A percentile compares a stretch with the other conserved stretches of the same genome.
Evolutionary conservation across 2,888 invertebrate genomes (phyloP).

Genomic region (Leptinotarsa juncta): DNA sequence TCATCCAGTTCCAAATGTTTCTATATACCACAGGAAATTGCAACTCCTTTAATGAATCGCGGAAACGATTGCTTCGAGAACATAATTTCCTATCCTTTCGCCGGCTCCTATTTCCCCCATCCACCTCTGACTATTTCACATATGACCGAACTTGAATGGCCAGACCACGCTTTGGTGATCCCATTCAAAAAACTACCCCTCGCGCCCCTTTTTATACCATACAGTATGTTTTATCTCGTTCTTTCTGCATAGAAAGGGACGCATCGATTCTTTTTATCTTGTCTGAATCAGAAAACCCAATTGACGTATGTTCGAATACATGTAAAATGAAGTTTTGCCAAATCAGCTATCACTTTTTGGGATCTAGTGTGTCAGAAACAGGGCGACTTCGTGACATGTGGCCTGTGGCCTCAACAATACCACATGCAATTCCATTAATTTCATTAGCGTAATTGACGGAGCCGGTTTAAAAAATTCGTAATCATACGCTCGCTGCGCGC

Average conservation of each 20-base stretch:
- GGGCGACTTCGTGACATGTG: conserved; percentile 55
- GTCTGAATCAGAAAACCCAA: conserved; percentile 26
- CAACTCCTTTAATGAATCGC: conserved; percentile 11
- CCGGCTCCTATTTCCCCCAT: conserved; percentile 35
- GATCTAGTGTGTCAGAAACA: conserved; percentile 55
- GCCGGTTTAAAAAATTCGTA: conserved; percentile 24
- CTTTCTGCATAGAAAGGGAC: conserved; percentile 30
- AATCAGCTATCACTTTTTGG: conserved; percentile 56
- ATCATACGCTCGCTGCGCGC: conserved; percentile 24
- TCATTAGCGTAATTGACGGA: conserved; percentile 55
- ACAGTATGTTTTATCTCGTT: conserved; percentile 34
- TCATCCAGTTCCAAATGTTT: background rate
- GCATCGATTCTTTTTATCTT: conserved; percentile 35
- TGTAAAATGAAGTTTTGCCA: conserved; percentile 41
- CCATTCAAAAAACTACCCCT: conserved; percentile 67
- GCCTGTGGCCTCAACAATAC: conserved; percentile 58
- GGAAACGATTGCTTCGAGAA: conserved; percentile 13
- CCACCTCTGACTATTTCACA: conserved; percentile 71
- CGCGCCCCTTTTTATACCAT: conserved; percentile 54
- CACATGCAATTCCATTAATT: conserved; percentile 64
- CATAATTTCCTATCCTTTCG: conserved; percentile 20
- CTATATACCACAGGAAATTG: background rate
- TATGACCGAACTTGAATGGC: conserved; percentile 75
- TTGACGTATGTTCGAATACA: conserved; percentile 41
- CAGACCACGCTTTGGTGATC: conserved; percentile 74